Conservation (phyloP, 2,113 vertebrate genomes). For the Eira barbara region DNA sequence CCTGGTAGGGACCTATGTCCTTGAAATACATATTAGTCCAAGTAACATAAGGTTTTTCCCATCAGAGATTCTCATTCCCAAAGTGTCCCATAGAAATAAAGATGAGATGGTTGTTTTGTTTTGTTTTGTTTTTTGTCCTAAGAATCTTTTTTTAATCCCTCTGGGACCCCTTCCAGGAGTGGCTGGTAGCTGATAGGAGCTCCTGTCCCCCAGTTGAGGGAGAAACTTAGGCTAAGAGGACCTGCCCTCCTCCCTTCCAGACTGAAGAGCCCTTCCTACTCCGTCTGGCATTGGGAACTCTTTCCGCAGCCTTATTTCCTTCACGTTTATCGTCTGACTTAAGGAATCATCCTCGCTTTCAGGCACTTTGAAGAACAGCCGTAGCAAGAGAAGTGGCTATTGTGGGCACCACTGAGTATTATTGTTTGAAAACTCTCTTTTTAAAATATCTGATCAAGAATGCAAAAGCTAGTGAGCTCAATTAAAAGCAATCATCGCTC, state of each 20-base stretch:
- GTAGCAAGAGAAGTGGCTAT: not conserved
- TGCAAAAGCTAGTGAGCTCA: not conserved
- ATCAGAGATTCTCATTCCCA: not conserved
- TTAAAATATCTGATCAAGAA: not conserved
- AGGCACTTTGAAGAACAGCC: not conserved
- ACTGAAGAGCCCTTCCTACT: not conserved
- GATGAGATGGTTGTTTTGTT: not conserved
- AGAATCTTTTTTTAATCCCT: not conserved
- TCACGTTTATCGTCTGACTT: not conserved
- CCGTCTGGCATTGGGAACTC: not conserved
- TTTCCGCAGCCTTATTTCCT: not conserved
- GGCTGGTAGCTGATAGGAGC: too few relatives aligned
- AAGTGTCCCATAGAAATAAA: not conserved
- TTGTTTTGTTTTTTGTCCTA: not conserved
- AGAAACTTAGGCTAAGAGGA: not conserved
- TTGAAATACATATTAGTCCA: not conserved
- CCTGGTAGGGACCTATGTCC: not conserved
- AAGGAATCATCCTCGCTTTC: not conserved
- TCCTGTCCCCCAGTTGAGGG: not conserved
- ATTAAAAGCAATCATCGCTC: accelerated
- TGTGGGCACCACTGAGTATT: not conserved
- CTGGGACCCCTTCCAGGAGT: not conserved
- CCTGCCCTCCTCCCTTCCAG: too few relatives aligned
- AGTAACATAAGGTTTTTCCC: not conserved
- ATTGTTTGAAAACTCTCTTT: not conserved